Evolutionary conservation across 2,113 vertebrate species (phyloP).

Genomic region (Phaethon lepturus): DNA sequence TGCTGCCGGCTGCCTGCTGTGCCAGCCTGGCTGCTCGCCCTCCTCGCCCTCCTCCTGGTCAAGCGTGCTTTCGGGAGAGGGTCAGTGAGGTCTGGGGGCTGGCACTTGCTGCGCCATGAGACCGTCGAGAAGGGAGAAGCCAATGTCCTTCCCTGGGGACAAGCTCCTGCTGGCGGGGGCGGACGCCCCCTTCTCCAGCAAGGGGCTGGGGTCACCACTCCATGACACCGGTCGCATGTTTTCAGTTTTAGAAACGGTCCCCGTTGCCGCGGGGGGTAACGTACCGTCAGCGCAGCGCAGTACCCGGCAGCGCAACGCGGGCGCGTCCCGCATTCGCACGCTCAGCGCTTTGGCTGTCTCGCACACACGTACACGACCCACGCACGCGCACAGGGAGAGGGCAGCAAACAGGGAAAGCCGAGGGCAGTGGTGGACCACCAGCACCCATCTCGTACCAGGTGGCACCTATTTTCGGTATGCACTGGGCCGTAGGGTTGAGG

Average conservation of each 20-base stretch:
- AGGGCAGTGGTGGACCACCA: neutral
- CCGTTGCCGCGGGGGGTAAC: rapidly evolving
- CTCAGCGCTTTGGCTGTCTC: neutral
- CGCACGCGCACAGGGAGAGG: rapidly evolving
- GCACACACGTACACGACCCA: rapidly evolving
- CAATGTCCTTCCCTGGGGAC: neutral
- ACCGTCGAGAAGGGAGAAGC: neutral
- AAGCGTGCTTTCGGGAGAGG: neutral
- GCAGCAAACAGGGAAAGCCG: neutral
- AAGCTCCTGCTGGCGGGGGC: neutral
- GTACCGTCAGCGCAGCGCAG: rapidly evolving
- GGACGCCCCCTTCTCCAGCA: rapidly evolving
- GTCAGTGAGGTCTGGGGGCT: neutral
- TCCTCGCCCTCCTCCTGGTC: rapidly evolving
- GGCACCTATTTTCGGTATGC: neutral
- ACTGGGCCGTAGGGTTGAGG: neutral
- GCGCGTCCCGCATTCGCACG: rapidly evolving
- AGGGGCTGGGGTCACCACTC: neutral
- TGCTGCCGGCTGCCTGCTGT: neutral
- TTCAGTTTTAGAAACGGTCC: neutral
- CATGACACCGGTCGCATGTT: neutral
- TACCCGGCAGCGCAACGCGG: rapidly evolving
- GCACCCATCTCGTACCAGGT: neutral
- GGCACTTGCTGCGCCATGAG: neutral
- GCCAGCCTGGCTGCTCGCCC: neutral